A percentile compares a stretch with the other conserved stretches of the same genome.
These are phyloP conservation scores for Metalampra italica DNA, from an alignment of 2,888 invertebrate genomes.

Conservation along the genomic window DNA sequence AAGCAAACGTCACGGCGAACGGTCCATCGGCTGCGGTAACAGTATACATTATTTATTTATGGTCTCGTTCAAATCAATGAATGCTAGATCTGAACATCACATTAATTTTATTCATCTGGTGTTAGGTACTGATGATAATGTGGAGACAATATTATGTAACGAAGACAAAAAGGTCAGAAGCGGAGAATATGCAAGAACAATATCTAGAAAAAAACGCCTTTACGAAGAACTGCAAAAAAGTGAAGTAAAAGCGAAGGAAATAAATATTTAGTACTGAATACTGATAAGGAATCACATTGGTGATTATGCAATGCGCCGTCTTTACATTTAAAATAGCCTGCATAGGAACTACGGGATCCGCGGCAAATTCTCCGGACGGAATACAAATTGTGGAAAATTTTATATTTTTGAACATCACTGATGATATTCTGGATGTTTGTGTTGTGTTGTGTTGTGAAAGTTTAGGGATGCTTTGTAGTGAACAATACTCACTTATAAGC, in stretches of 20 bases:
- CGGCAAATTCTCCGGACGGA: slow-evolving; percentile 67
- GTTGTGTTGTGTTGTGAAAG: too few relatives aligned
- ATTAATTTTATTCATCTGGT: slow-evolving; percentile 28
- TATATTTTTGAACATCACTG: slow-evolving; percentile 51
- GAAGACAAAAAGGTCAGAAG: neutral
- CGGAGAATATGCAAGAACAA: slow-evolving; percentile 7
- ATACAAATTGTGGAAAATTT: slow-evolving; percentile 74
- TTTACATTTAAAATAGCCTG: slow-evolving; percentile 74
- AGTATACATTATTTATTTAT: slow-evolving; percentile 44
- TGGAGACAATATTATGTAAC: neutral
- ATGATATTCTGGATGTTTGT: slow-evolving; percentile 45
- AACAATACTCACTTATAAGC: neutral
- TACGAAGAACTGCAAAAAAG: slow-evolving; percentile 43
- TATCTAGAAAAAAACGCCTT: slow-evolving; percentile 40
- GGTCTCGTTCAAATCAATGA: slow-evolving; percentile 18
- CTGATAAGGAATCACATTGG: slow-evolving; percentile 70
- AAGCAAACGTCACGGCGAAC: slow-evolving; percentile 62
- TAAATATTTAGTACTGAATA: slow-evolving; percentile 72
- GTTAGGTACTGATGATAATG: too few relatives aligned
- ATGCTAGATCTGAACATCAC: too few relatives aligned
- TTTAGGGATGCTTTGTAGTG: slow-evolving; percentile 19
- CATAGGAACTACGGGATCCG: slow-evolving; percentile 63
- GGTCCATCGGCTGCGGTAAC: slow-evolving; percentile 40
- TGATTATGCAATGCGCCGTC: slow-evolving; percentile 72
- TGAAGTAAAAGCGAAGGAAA: slow-evolving; percentile 56